Percentiles rank a stretch among this genome's conserved stretches.
Conservation (phyloP, 1,140 invertebrate genomes). For the Hyposmocoma kahamanoa region DNA sequence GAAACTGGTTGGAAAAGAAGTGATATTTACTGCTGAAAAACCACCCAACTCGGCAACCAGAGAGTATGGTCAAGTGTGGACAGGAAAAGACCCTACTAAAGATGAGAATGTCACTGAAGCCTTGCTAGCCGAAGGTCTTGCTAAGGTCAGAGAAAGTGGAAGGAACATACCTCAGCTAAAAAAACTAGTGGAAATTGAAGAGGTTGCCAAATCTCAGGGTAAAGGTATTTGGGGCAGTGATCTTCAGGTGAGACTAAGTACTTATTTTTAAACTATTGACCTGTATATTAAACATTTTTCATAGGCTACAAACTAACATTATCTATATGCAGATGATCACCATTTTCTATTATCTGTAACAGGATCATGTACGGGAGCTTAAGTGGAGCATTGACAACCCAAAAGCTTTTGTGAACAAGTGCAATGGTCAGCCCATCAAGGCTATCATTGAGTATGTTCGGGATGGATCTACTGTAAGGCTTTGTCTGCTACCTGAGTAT, state of each 20-base stretch:
- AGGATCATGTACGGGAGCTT: constrained; percentile 84
- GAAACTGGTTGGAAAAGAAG: constrained; percentile 92
- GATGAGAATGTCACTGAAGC: constrained; percentile 92
- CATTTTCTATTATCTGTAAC: constrained; percentile 19
- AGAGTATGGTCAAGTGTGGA: constrained; percentile 91
- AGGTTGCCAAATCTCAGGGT: constrained; percentile 87
- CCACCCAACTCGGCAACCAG: constrained; percentile 80
- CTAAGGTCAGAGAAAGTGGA: constrained; percentile 86
- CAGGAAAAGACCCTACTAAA: constrained; percentile 85
- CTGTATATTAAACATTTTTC: no score
- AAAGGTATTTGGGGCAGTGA: constrained; percentile 88
- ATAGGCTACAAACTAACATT: no score
- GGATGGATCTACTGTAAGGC: constrained; percentile 95
- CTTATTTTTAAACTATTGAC: no score
- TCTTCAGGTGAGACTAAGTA: constrained; percentile 46
- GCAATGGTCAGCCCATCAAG: constrained; percentile 55
- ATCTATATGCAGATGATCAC: no score
- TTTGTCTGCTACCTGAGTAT: constrained; percentile 89
- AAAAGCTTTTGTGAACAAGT: constrained; percentile 78
- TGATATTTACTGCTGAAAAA: constrained; percentile 85
- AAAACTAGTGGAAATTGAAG: constrained; percentile 90
- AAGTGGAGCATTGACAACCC: constrained; percentile 89
- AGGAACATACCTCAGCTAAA: constrained; percentile 76
- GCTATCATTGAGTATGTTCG: constrained; percentile 96
- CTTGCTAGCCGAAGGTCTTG: constrained; percentile 90